phyloP scores from a whole-genome alignment of 2,797 vertebrate genomes.

The Parauchenoglanis ngamensis region DNA sequence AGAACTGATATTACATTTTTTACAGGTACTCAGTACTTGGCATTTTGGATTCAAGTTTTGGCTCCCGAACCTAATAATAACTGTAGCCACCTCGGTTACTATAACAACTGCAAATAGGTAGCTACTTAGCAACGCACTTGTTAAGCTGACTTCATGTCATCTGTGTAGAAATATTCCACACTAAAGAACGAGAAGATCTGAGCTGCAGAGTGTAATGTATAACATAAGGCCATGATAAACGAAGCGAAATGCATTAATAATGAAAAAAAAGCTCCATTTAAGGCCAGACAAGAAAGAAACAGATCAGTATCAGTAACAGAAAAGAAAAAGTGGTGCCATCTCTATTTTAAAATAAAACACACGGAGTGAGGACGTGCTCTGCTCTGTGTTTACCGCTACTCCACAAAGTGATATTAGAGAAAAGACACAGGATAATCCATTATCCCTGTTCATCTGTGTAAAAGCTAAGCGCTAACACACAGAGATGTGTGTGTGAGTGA shows the following conservation, averaged over 20 bases:
- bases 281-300: background rate
- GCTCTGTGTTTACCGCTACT: background rate
- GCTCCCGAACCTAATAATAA: background rate
- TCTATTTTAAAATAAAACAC: background rate
- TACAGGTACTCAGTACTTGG: too few species aligned
- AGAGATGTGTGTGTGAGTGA: background rate
- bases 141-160: background rate
- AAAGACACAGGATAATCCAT: background rate
- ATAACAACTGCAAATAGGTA: background rate
- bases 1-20: too few species aligned
- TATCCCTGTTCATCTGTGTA: background rate
- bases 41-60: too few species aligned
- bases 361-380: background rate
- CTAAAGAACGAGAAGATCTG: background rate
- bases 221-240: background rate
- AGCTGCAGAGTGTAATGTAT: background rate
- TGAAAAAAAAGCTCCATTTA: background rate
- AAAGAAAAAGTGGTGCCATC: background rate
- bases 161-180: background rate
- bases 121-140: background rate
- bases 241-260: too few species aligned
- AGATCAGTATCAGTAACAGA: background rate
- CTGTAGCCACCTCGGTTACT: background rate
- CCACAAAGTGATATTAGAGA: background rate
- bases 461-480: background rate